phyloP scores from a whole-genome alignment of 92 coral and sea anemone species.

The Siderastrea siderea region DNA sequence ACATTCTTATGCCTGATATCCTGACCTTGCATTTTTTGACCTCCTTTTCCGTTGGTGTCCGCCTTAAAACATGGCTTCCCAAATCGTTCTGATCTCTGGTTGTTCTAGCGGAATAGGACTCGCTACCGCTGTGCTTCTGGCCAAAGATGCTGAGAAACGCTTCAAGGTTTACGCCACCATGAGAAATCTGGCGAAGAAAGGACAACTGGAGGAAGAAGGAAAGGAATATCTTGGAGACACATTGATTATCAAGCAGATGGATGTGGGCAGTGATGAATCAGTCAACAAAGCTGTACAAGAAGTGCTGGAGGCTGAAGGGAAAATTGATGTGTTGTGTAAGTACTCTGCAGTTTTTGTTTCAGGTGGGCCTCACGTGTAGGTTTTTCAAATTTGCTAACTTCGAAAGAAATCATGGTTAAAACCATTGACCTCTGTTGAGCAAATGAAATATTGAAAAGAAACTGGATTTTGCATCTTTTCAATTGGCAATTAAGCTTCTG shows the following conservation, averaged over 20 bases:
- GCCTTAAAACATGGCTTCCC: conserved; percentile 77
- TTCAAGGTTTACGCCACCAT: conserved; percentile 96
- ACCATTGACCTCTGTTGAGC: too few relatives aligned
- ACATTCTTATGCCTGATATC: too few relatives aligned
- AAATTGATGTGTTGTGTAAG: conserved; percentile 90
- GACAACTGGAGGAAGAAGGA: conserved; percentile 78
- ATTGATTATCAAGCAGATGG: conserved; percentile 79
- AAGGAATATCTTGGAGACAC: conserved; percentile 79
- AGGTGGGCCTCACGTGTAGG: too few relatives aligned
- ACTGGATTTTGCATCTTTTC: too few relatives aligned
- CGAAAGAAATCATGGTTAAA: too few relatives aligned
- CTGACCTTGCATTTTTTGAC: too few relatives aligned
- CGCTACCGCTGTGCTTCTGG: conserved; percentile 87
- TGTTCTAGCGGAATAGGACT: conserved; percentile 96
- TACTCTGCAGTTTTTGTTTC: too few relatives aligned
- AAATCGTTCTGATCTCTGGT: conserved; percentile 90
- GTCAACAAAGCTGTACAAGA: conserved; percentile 79
- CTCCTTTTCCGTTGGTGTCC: too few relatives aligned
- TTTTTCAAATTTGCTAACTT: too few relatives aligned
- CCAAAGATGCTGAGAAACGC: conserved; percentile 89
- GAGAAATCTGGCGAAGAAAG: conserved; percentile 90
- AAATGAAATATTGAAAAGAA: too few relatives aligned
- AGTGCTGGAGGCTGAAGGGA: conserved; percentile 81
- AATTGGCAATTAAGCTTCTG: too few relatives aligned
- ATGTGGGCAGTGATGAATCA: conserved; percentile 93